Base-by-base conservation (phyloP, 2,797 vertebrate species). In the Leucoraja ocellata region DNA sequence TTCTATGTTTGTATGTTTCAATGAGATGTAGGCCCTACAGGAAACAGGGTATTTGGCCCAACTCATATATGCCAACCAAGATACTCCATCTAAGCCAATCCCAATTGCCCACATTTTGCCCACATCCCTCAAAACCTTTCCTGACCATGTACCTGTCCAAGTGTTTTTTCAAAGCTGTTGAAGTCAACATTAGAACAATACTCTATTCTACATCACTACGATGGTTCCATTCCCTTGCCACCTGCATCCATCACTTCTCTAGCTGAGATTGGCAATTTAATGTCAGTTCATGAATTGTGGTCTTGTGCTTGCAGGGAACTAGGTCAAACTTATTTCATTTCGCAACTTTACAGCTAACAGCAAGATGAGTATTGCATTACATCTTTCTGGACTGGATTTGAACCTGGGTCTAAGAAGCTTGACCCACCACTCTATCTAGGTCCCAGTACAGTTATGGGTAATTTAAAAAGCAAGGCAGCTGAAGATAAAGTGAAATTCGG, bases 371-470 rank as follows among this genome's bases (percentile, higher is more conserved):
- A 23, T 68, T 65, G 65, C 32, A 36, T 68, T 88, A 68, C 14
- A 88, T 88, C 84, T 32, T 63, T 63, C 83, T 36, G 63, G 32
- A 36, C 84, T 88, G 84, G 61, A 88, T 88, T 32, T 88, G 16
- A 65, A 36, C n/a, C n/a, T 65, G n/a, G 16, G 84, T 36, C 61
- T 32, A 65, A 16, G 13, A 88, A 65, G 28, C n/a, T 68, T 88
- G 84, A 88, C 63, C 84, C n/a, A 68, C 63, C 32, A 32, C 16
- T 68, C n/a, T 36, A 88, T 18, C 21, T 68, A 65, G 84, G 65
- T 18, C 16, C 23, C 84, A 68, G 14, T 36, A 68, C 63, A 68
- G 63, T 88, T 54, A 54, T 54, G 4, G 32, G 32, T 88, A 68
- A 68, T 88, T 88, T 88, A 21, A 88, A 8, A 88, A 65, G 65